Evolutionary conservation across 2,888 invertebrate species (phyloP).

Genomic region (Epiblema foenella): DNA sequence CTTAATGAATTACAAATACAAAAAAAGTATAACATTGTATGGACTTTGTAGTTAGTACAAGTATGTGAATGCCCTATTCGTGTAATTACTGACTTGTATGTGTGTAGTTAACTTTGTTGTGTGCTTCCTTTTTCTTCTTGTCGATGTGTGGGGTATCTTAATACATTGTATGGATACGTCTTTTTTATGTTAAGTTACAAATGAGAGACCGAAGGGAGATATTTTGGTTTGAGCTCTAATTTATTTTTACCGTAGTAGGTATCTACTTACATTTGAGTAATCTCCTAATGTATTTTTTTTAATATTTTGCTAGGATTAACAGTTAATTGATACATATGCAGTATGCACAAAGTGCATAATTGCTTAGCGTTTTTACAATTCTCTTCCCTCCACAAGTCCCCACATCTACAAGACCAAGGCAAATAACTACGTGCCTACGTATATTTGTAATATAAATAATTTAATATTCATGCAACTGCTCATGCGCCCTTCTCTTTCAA

Average conservation of each 20-base stretch:
- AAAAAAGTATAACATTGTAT: slow-evolving; percentile 34
- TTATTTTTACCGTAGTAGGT: not conserved
- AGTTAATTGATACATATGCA: not conserved
- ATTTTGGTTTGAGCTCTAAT: not conserved
- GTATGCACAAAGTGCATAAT: slow-evolving; percentile 25
- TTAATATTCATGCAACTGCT: slow-evolving; percentile 46
- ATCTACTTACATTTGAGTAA: not conserved
- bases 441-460: slow-evolving; percentile 45
- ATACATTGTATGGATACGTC: slow-evolving; percentile 29
- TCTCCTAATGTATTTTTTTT: not conserved
- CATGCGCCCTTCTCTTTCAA: slow-evolving; percentile 47
- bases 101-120: slow-evolving; percentile 37
- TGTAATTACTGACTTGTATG: slow-evolving; percentile 39
- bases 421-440: slow-evolving; percentile 34
- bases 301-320: not conserved
- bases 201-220: not conserved
- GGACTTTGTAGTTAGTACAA: slow-evolving; percentile 38
- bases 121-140: slow-evolving; percentile 31
- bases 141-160: slow-evolving; percentile 35
- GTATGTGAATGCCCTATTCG: slow-evolving; percentile 37
- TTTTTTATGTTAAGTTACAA: slow-evolving; percentile 15
- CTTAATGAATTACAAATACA: slow-evolving; percentile 33
- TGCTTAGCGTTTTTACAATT: slow-evolving; percentile 26
- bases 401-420: slow-evolving; percentile 32
- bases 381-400: slow-evolving; percentile 18